Evolutionary conservation across 1,140 invertebrate genomes (phyloP), one percentile per base, ranked within the genome.

Genomic region (Musca vetustissima): DNA sequence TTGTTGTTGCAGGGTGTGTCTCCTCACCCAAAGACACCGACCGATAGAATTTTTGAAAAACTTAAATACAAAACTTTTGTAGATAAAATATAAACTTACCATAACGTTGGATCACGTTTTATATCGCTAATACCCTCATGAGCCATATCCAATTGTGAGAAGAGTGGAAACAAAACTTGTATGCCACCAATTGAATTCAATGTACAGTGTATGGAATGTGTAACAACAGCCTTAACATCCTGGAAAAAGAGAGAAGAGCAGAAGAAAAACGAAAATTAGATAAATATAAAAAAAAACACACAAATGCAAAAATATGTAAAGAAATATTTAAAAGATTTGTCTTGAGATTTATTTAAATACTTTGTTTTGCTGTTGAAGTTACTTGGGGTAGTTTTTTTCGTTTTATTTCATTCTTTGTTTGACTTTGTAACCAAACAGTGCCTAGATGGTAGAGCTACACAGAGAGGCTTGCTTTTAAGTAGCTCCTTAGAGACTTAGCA

Each of bases 101-200:
- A 95, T 78, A 95, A 86, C 75, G 92, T 91, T 69, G 93, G 90
- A 85, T 95, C 93, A 75, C 92, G 87, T 82, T 93, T 94, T 68
- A 90, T 87, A 76, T 94, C 93, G 64, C 88, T 87, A 4, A 89
- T 85, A 73, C 89, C 89, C 81, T 94, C 92, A 78, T 93, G 93
- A 81, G 91, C 92, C 87, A 96, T 89, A 85, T 99, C 97, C 75
- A 99, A 87, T 85, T 99, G 97, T 48, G 96, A 95, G 87, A 99
- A 98, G 69, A 99, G 87, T 67, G 98, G 98, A 85, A 99, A 98
- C 70, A 99, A 86, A 76, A 99, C 96, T 88, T 99, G 96, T 75
- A 99, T 97, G 65, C 98, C 98, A 69, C 98, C 98, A 78, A 99
- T 95, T 43, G 97, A 99, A 85, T 99, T 98, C 72, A 99, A 87